A percentile compares a stretch with the other conserved stretches of the same genome.
Evolutionary conservation across 2,888 invertebrate species (phyloP).

Genomic region (Schrankia costaestrigalis): DNA sequence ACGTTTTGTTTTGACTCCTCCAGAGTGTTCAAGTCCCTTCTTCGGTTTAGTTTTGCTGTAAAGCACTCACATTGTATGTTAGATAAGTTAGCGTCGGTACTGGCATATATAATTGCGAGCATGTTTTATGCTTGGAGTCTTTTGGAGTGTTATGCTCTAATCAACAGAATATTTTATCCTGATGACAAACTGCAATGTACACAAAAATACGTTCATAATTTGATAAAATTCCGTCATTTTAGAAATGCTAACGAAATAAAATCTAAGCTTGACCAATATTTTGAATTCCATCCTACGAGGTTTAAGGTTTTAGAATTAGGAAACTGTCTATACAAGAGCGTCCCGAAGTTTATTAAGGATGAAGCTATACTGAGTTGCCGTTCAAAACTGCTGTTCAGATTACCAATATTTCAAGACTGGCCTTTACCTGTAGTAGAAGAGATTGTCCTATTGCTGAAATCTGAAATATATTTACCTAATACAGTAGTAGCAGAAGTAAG

Average conservation of each 20-base stretch:
- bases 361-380: conserved; percentile 12
- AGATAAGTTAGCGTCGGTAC: conserved; percentile 30
- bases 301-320: conserved; percentile 2
- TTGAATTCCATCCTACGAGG: conserved; percentile 10
- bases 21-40: conserved; percentile 34
- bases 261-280: conserved; percentile 13
- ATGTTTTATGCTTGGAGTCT: conserved; percentile 38
- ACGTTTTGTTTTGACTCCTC: conserved; percentile 23
- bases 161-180: conserved; percentile 18
- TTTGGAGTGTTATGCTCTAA: conserved; percentile 30
- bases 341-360: conserved; percentile 14
- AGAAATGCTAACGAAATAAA: conserved; percentile 15
- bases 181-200: conserved; percentile 3
- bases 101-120: conserved; percentile 28
- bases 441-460: conserved; percentile 10
- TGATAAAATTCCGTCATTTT: conserved; percentile 11
- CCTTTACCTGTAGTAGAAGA: conserved; percentile 13
- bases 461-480: conserved; percentile 16
- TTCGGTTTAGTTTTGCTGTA: conserved; percentile 34
- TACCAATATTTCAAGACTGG: conserved; percentile 14
- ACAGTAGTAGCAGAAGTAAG: conserved; percentile 20
- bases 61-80: conserved; percentile 10
- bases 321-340: conserved; percentile 14
- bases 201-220: background rate
- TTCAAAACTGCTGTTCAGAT: conserved; percentile 8